Percentiles rank a stretch among this genome's conserved stretches.
Evolutionary conservation across 2,113 vertebrate species (phyloP).

Genomic region (Caranx ignobilis): DNA sequence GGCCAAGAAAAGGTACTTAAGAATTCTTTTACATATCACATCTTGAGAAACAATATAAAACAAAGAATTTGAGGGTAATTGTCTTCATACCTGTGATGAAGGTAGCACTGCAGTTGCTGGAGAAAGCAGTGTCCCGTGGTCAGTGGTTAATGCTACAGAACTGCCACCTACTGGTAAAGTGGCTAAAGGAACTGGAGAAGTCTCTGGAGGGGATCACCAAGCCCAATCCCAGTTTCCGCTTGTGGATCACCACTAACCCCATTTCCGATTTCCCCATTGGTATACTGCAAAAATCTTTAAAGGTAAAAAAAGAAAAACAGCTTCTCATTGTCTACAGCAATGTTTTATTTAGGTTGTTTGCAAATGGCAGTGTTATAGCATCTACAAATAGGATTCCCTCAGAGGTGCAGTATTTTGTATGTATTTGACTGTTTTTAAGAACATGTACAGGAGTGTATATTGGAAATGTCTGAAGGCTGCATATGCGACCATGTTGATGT

Average conservation of each 20-base stretch:
- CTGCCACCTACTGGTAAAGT: constrained; percentile 94
- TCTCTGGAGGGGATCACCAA: constrained; percentile 89
- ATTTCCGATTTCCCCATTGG: constrained; percentile 92
- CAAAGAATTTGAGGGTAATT: neutral
- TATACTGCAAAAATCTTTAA: constrained; percentile 94
- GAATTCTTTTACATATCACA: neutral
- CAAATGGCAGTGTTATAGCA: neutral
- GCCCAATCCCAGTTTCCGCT: constrained; percentile 91
- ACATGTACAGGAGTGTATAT: neutral
- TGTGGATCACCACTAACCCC: constrained; percentile 97
- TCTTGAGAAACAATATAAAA: neutral
- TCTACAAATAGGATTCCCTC: neutral
- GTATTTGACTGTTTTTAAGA: neutral
- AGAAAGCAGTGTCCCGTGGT: constrained; percentile 83
- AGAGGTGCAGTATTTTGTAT: neutral
- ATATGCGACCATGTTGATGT: neutral
- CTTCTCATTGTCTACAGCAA: neutral
- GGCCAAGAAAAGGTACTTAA: constrained; percentile 93
- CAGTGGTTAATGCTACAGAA: constrained; percentile 98
- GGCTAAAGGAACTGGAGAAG: constrained; percentile 94
- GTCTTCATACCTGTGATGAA: constrained; percentile 63
- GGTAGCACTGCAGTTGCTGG: constrained; percentile 93
- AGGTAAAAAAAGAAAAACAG: constrained; percentile 83
- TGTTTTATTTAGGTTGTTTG: neutral
- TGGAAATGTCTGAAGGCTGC: neutral